Evolutionary conservation across 2,888 invertebrate genomes (phyloP), one percentile per base, ranked within the genome.

Genomic region (Lasioglossum zephyrum): DNA sequence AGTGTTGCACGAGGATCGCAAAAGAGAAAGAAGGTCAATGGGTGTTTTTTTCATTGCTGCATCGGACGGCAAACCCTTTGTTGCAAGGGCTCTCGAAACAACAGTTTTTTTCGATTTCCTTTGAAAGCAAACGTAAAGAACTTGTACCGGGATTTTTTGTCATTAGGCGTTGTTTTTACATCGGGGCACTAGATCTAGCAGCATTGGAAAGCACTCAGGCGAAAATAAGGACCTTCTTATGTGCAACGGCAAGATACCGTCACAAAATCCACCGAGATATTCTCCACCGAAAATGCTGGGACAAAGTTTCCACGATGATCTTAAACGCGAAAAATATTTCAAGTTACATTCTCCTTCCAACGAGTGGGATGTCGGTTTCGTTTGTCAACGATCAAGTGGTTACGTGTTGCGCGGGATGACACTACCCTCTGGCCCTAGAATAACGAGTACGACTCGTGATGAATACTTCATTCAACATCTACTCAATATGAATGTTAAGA

Each of bases 21-120:
- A 57, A n/a, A 69, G 22, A 1, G 69, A 49, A 74, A 75, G 53
- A 77, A 66, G 60, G 74, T 73, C 79, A 83, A 79, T 84, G 72
- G 60, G n/a, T 47, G 63, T 75, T 79, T 75, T 82, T 75, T 84
- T 49, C 70, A 57, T 39, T 44, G 44, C 60, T 75, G 31, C 75
- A 53, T 36, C 31, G 13, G 31, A 44, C 49, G 49, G 73, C 4
- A 31, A 63, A 31, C 16, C n/a, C 41, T 79, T 53, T 70, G 41
- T 70, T n/a, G 70, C 41, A 2, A 70, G 70, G 70, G 41, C 41
- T 70, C 41, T 41, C 22, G 70, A 41, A 70, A 70, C 70, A 70
- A 39, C 70, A 70, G 70, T 41, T 41, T 70, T 41, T 41, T 11
- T 11, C n/a, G 8, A 31, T 2, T 18, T 22, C 70, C 41, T 70